Percentiles rank a stretch among this genome's conserved stretches.
phyloP scores from a whole-genome alignment of 2,797 vertebrate species.

The Manis pentadactyla region DNA sequence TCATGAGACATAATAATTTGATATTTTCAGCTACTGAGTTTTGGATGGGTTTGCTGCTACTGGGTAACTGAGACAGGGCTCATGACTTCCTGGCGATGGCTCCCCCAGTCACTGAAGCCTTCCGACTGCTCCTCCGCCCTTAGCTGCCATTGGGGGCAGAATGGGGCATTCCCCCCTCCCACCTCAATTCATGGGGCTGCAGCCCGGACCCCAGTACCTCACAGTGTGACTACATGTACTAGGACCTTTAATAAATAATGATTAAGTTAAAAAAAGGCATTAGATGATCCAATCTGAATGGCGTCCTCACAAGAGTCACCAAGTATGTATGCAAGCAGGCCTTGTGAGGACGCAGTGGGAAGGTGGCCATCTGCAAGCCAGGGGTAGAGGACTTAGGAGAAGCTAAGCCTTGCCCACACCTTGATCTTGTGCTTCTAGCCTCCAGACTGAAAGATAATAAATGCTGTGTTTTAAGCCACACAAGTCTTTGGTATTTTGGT shows the following conservation, averaged over 20 bases:
- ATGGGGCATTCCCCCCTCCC: fast-evolving
- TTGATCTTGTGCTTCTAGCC: neutral
- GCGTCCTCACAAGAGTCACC: neutral
- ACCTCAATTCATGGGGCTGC: neutral
- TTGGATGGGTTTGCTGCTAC: neutral
- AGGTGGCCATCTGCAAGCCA: neutral
- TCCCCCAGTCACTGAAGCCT: neutral
- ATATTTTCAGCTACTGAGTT: neutral
- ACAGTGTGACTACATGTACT: neutral
- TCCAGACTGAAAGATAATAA: neutral
- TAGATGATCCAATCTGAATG: neutral
- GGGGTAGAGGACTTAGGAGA: neutral
- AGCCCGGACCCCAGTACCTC: neutral
- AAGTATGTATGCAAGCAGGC: neutral
- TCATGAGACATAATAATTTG: neutral
- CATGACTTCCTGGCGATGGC: neutral
- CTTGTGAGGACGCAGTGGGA: fast-evolving
- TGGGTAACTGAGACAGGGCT: neutral
- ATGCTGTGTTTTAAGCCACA: neutral
- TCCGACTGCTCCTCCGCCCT: neutral
- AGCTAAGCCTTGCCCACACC: neutral
- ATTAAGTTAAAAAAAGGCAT: neutral
- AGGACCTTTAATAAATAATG: neutral
- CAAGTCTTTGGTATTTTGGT: neutral
- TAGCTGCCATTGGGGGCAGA: neutral